Base-by-base conservation (phyloP, 2,888 invertebrate species). In the Julus scandinavius region DNA sequence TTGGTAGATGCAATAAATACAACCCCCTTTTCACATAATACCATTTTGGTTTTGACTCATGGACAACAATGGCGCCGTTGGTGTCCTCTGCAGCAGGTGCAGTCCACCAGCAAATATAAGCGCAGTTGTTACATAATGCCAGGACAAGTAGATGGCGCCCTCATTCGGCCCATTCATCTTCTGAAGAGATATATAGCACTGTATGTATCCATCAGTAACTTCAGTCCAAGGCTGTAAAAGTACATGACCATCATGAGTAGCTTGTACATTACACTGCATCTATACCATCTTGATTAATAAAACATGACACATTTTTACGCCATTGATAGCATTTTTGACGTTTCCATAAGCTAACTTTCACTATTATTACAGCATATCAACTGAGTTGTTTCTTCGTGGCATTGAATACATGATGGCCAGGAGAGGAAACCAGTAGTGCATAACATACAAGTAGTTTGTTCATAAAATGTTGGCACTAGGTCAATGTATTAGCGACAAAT, bases 61-160 rank as follows among this genome's bases (percentile, higher is more conserved):
- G 72, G 72, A 9, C 72, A 72, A 72, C 72, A 72, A 72, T 72
- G 72, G 72, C 72, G 72, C 72, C 20, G 72, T 29, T 72, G 72
- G 20, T 29, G 29, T 72, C 72, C 29, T 4, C 72, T 72, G 72
- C 72, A 72, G 72, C 72, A 72, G 72, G 72, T 72, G 72, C 29
- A 72, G 1, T 72, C 72, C 72, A 72, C 29, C n/a, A 72, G 29
- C 29, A 72, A 9, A 72, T 11, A 72, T 29, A 20, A 2, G 2
- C 72, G 29, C 17, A 45, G 3, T 63, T 6, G 17, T 63, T 63
- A 63, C 1, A 20, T 63, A n/a, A 63, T n/a, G 63, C 4, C 4
- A n/a, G 4, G 63, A 7, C 63, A 17, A 63, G 63, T 63, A 63
- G 63, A 63, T 63, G 63, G 63, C 63, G 63, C 63, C 17, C 17